Evolutionary conservation across 2,888 invertebrate genomes (phyloP).

Genomic region (Heliconius ismenius): DNA sequence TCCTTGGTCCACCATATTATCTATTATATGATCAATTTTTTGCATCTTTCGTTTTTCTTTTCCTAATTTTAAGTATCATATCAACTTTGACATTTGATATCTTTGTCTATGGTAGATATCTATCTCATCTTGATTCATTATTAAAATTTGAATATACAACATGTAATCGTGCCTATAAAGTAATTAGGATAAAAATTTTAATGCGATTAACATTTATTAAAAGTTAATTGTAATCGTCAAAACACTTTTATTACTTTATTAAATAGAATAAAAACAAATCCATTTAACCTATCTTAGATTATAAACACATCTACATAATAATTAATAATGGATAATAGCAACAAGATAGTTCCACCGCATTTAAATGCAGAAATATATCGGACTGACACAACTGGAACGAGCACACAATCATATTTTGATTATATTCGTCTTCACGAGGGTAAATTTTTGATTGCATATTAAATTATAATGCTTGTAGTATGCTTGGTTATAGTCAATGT

Average conservation of each 20-base stretch:
- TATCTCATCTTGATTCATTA: neutral
- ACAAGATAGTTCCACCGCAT: constrained; percentile 71
- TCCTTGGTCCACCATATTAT: too few species aligned
- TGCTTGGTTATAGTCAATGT: neutral
- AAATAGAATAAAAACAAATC: neutral
- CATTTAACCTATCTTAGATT: constrained; percentile 7
- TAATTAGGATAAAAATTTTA: neutral
- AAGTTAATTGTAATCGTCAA: neutral
- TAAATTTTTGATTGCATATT: constrained; percentile 45
- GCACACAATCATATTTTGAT: constrained; percentile 65
- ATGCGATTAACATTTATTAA: neutral
- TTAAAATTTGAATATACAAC: neutral
- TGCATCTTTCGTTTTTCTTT: too few species aligned
- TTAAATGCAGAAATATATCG: constrained; percentile 76
- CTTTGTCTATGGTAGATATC: constrained; percentile 1
- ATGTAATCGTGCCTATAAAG: neutral
- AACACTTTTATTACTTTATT: too few species aligned
- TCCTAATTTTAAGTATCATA: too few species aligned
- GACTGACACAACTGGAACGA: constrained; percentile 65
- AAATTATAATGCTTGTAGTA: neutral
- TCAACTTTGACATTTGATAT: neutral
- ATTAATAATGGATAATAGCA: constrained; percentile 65
- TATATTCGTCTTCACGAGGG: constrained; percentile 66
- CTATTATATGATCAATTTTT: too few species aligned
- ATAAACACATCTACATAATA: constrained; percentile 11